Conservation (phyloP, 2,113 vertebrate species). For the Fukomys damarensis region DNA sequence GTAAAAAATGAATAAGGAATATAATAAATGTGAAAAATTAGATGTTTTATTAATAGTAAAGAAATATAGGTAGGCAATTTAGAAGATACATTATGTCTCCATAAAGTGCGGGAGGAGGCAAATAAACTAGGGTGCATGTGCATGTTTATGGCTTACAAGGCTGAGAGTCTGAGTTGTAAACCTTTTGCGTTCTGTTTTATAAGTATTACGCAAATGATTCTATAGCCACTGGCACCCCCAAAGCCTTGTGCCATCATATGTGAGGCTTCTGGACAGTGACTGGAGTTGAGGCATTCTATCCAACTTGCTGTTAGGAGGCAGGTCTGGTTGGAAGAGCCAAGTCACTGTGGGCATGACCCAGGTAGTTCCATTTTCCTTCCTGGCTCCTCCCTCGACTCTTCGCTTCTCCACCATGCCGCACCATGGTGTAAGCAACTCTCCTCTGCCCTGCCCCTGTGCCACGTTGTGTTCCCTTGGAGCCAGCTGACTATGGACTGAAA, state of each 20-base stretch:
- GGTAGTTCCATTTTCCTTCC: neutral
- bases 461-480: neutral
- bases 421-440: neutral
- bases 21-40: neutral
- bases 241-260: neutral
- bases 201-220: neutral
- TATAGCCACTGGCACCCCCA: neutral
- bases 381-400: neutral
- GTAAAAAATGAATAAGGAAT: neutral
- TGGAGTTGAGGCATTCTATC: neutral
- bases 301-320: neutral
- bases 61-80: constrained; percentile 2
- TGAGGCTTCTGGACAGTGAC: neutral
- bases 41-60: constrained; percentile 34
- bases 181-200: neutral
- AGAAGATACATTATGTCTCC: neutral
- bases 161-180: neutral
- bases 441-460: neutral
- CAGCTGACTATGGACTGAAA: neutral
- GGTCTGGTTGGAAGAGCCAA: neutral
- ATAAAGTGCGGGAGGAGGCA: neutral
- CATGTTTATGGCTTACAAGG: neutral
- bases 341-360: neutral
- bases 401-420: neutral
- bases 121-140: neutral